A percentile compares a stretch with the other conserved stretches of the same genome.
Evolutionary conservation across 64 coral and sea anemone genomes (phyloP).

Genomic region (Dendronephthya gigantea): DNA sequence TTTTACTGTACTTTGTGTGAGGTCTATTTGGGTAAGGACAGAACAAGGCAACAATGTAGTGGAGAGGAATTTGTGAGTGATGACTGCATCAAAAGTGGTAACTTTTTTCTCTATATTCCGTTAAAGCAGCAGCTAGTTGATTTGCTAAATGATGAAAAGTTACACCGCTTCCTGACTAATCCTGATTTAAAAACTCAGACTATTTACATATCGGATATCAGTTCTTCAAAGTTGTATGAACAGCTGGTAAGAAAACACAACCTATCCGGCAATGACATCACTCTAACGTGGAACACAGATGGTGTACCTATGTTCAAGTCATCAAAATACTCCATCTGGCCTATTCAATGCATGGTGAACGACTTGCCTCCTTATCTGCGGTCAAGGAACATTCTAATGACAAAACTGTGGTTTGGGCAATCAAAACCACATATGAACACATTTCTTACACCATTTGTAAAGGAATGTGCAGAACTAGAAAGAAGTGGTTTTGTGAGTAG

Average conservation of each 20-base stretch:
- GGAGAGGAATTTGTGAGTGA: background rate
- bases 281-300: background rate
- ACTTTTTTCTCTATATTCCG: background rate
- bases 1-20: background rate
- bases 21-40: background rate
- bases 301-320: background rate
- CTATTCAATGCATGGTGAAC: background rate
- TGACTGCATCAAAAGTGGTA: background rate
- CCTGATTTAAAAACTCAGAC: background rate
- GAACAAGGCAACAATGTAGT: background rate
- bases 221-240: background rate
- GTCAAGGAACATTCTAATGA: background rate
- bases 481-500: too few relatives aligned
- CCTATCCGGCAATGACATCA: background rate
- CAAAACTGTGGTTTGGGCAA: background rate
- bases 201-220: background rate
- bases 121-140: background rate
- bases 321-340: background rate
- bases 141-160: background rate
- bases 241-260: background rate
- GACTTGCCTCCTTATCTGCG: background rate
- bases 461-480: too few relatives aligned
- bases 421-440: too few relatives aligned
- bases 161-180: background rate
- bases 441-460: too few relatives aligned